phyloP scores from a whole-genome alignment of 2,888 invertebrate species.

The Drosophila atripex region DNA sequence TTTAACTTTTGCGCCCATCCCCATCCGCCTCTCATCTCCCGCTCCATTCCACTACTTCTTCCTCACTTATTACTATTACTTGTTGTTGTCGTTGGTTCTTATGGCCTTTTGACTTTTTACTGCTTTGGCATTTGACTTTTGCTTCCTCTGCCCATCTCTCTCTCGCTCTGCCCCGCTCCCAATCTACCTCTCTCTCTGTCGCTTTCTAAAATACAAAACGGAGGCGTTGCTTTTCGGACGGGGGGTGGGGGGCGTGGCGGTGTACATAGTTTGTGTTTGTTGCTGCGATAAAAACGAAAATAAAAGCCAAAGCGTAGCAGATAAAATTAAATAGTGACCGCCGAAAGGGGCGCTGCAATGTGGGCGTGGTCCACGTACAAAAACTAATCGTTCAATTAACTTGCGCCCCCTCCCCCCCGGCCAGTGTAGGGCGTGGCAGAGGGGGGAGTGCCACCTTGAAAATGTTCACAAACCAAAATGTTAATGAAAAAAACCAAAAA shows the following conservation, averaged over 20 bases:
- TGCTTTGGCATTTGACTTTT: slow-evolving; percentile 69
- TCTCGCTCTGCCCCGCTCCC: slow-evolving; percentile 29
- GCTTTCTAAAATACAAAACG: slow-evolving; percentile 3
- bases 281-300: slow-evolving; percentile 60
- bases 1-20: slow-evolving; percentile 62
- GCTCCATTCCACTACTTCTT: neutral
- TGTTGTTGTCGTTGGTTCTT: slow-evolving; percentile 38
- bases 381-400: slow-evolving; percentile 78
- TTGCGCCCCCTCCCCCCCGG: slow-evolving; percentile 24
- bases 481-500: slow-evolving; percentile 66
- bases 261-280: slow-evolving; percentile 60
- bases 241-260: slow-evolving; percentile 36
- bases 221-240: neutral
- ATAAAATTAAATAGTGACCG: slow-evolving; percentile 76
- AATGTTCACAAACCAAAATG: slow-evolving; percentile 26
- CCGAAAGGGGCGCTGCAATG: slow-evolving; percentile 12
- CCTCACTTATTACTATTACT: slow-evolving; percentile 59
- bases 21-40: slow-evolving; percentile 19
- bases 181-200: slow-evolving; percentile 30
- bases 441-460: slow-evolving; percentile 1
- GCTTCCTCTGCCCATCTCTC: slow-evolving; percentile 24
- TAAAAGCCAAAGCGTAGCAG: slow-evolving; percentile 62
- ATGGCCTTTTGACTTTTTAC: slow-evolving; percentile 76
- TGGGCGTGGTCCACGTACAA: slow-evolving; percentile 71
- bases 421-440: no score